These are phyloP conservation scores for Palloptera scutellata DNA, from an alignment of 2,888 invertebrate species.

Conservation along the genomic window DNA sequence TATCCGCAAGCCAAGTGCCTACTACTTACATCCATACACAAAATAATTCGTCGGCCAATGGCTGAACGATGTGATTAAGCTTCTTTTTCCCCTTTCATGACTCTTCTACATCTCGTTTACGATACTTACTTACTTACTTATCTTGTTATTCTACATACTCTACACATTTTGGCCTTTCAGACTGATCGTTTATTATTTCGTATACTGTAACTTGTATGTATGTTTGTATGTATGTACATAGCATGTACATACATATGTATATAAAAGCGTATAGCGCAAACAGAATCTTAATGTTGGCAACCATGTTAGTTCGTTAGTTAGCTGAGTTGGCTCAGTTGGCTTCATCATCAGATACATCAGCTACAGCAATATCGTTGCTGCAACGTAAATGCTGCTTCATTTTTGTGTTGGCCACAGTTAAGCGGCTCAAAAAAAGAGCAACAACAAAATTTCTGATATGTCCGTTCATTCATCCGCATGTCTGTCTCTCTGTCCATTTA, in stretches of 20 bases:
- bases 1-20: conserved; percentile 10
- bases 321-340: neutral
- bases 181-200: conserved; percentile 5
- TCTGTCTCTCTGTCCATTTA: conserved; percentile 9
- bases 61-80: conserved; percentile 60
- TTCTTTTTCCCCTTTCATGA: conserved; percentile 16
- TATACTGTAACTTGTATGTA: conserved; percentile 5
- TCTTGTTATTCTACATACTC: conserved; percentile 3
- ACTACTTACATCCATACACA: too few relatives aligned
- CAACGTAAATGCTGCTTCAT: conserved; percentile 2
- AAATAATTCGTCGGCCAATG: conserved; percentile 42
- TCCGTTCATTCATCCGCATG: neutral
- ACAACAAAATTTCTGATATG: neutral
- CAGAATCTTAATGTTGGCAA: conserved; percentile 15
- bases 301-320: conserved; percentile 4
- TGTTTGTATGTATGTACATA: conserved; percentile 1
- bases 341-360: neutral
- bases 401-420: conserved; percentile 14
- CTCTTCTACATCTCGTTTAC: neutral
- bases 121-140: neutral
- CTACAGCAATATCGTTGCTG: neutral
- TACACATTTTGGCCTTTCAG: neutral
- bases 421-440: neutral
- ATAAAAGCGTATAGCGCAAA: neutral
- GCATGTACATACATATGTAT: neutral